Evolutionary conservation across 2,113 vertebrate species (phyloP).

Genomic region (Chloropsis cyanopogon): DNA sequence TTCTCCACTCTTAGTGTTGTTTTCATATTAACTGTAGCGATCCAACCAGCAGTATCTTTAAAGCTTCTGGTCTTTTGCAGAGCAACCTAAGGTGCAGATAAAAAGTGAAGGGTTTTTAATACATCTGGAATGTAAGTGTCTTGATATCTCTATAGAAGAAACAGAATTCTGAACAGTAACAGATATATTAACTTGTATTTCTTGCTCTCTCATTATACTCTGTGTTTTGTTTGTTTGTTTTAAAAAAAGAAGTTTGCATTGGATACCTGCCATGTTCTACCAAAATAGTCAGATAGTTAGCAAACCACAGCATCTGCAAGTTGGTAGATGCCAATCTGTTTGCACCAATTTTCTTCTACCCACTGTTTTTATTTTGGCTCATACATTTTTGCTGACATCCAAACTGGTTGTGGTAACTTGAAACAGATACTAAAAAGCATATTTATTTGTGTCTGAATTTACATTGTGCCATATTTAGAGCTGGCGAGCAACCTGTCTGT

Average conservation of each 20-base stretch:
- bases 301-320: not conserved
- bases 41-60: not conserved
- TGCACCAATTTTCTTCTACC: not conserved
- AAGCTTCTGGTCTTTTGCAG: not conserved
- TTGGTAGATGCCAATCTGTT: not conserved
- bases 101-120: not conserved
- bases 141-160: not conserved
- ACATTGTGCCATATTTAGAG: not conserved
- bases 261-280: not conserved
- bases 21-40: not conserved
- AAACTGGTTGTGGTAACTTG: not conserved
- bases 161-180: not conserved
- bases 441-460: constrained; percentile 25
- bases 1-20: not conserved
- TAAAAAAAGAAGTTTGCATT: not conserved
- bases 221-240: not conserved
- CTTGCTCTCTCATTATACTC: not conserved
- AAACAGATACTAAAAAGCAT: not conserved
- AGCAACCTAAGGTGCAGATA: not conserved
- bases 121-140: not conserved
- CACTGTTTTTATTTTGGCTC: constrained; percentile 32
- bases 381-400: not conserved
- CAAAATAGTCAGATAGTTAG: not conserved
- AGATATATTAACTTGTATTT: not conserved
- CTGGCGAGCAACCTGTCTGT: not conserved